phyloP scores from a whole-genome alignment of 2,888 invertebrate species.

The Cataglyphis altisquamis region DNA sequence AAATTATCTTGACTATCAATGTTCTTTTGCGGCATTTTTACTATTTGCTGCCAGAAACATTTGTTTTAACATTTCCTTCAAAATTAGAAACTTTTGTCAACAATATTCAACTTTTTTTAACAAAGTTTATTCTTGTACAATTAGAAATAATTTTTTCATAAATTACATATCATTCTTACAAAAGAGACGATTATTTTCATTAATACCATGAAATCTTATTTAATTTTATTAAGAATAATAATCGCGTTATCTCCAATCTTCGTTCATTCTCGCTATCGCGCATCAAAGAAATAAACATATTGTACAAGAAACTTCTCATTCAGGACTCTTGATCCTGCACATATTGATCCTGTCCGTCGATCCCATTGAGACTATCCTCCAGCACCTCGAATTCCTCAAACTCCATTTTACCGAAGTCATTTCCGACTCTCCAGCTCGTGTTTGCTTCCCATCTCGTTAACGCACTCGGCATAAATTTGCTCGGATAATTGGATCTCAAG shows the following conservation, averaged over 20 bases:
- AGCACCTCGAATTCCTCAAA: slow-evolving; percentile 94
- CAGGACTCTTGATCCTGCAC: slow-evolving; percentile 54
- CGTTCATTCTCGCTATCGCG: not conserved
- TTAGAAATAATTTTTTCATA: not conserved
- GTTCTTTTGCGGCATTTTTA: not conserved
- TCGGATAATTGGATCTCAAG: slow-evolving; percentile 73
- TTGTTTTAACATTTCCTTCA: not conserved
- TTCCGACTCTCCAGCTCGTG: slow-evolving; percentile 88
- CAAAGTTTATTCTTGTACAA: not conserved
- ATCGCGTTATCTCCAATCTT: slow-evolving; percentile 12
- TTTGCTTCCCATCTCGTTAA: slow-evolving; percentile 84
- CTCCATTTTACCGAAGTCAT: slow-evolving; percentile 93
- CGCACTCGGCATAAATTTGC: slow-evolving; percentile 79
- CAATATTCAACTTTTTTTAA: not conserved
- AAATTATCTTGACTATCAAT: slow-evolving; percentile 32
- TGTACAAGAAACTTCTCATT: slow-evolving; percentile 6
- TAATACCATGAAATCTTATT: not conserved
- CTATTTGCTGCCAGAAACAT: not conserved
- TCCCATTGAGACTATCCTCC: slow-evolving; percentile 88
- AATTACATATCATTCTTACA: not conserved
- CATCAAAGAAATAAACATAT: slow-evolving; percentile 29
- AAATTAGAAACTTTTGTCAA: not conserved
- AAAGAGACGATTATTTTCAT: not conserved
- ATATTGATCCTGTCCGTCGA: slow-evolving; percentile 69
- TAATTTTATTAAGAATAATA: not conserved